phyloP scores from a whole-genome alignment of 2,888 invertebrate species.

The Apamea sordens region DNA sequence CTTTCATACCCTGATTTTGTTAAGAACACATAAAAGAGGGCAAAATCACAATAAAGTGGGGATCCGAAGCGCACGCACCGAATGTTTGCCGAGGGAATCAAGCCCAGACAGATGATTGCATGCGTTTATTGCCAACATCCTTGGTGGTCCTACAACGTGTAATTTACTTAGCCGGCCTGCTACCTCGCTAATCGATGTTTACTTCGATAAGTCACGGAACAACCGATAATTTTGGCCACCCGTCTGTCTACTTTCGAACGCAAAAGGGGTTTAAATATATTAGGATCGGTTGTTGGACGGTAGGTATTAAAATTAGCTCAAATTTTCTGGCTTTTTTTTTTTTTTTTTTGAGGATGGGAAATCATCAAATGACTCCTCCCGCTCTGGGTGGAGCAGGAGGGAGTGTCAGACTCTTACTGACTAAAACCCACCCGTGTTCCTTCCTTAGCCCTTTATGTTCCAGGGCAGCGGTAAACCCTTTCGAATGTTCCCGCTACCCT shows the following conservation, averaged over 20 bases:
- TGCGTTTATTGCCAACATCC: conserved; percentile 57
- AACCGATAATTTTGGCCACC: conserved; percentile 70
- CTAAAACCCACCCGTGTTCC: too few relatives aligned
- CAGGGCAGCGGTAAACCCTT: too few relatives aligned
- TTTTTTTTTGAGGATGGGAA: too few relatives aligned
- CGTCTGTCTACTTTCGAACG: conserved; percentile 51
- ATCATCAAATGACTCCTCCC: too few relatives aligned
- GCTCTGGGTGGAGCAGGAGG: too few relatives aligned
- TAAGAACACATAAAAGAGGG: conserved; percentile 41
- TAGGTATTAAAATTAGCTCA: background rate
- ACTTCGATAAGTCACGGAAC: conserved; percentile 79
- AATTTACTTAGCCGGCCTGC: conserved; percentile 72
- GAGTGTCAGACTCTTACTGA: too few relatives aligned
- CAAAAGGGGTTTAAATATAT: conserved; percentile 48
- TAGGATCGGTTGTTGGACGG: conserved; percentile 3
- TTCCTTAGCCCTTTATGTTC: too few relatives aligned
- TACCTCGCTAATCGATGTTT: conserved; percentile 79
- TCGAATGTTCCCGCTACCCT: too few relatives aligned
- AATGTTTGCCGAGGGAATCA: conserved; percentile 55
- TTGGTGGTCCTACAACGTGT: conserved; percentile 74
- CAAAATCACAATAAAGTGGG: conserved; percentile 38
- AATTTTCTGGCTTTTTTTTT: too few relatives aligned
- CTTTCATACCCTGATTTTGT: conserved; percentile 13
- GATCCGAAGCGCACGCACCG: conserved; percentile 36
- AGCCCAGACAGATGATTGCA: conserved; percentile 61